Conservation (phyloP, 2,113 vertebrate species). For the Hydrochoerus hydrochaeris region DNA sequence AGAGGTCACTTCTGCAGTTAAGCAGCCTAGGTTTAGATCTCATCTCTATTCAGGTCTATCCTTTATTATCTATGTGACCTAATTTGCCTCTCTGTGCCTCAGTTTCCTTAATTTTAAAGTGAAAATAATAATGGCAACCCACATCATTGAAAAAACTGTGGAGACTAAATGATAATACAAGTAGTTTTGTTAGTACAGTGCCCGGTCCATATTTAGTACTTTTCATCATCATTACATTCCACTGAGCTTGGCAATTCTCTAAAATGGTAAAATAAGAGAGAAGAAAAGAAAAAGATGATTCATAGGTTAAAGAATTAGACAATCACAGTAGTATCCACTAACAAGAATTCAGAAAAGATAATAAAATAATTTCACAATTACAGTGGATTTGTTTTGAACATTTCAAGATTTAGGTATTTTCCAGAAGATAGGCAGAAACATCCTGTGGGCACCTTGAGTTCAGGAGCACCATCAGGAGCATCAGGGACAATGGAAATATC, state of each 20-base stretch:
- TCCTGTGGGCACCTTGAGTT: background rate
- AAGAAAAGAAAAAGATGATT: slow-evolving; percentile 1
- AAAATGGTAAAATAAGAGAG: background rate
- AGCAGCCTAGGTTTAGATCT: background rate
- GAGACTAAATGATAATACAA: background rate
- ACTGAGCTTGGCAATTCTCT: background rate
- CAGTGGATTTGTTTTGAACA: background rate
- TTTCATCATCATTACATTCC: slow-evolving; percentile 28
- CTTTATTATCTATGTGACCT: background rate
- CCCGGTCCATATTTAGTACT: background rate
- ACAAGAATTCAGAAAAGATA: background rate
- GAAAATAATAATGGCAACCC: background rate
- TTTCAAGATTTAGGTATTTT: background rate
- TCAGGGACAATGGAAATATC: background rate
- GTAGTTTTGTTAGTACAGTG: background rate
- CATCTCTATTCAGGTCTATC: background rate
- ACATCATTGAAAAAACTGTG: background rate
- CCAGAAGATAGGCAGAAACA: background rate
- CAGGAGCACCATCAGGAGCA: background rate
- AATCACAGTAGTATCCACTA: background rate
- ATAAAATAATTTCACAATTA: background rate
- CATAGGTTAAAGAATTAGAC: background rate
- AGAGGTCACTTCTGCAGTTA: background rate
- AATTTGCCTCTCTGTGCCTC: slow-evolving; percentile 14
- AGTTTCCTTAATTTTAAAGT: slow-evolving; percentile 30